Evolutionary conservation across 2,113 vertebrate species (phyloP).

Genomic region (Elephantulus edwardii): DNA sequence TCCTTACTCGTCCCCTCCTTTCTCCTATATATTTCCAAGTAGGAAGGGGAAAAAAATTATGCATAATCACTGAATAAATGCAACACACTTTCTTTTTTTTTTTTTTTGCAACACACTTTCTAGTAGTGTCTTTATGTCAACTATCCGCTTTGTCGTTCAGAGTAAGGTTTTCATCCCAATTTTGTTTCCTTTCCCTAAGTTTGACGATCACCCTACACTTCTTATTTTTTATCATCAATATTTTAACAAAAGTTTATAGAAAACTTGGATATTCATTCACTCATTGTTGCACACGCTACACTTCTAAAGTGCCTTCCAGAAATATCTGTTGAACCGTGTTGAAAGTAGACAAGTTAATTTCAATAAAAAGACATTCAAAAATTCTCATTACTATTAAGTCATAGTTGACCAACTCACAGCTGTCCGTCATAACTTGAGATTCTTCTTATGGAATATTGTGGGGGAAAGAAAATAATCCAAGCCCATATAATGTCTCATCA

Average conservation of each 20-base stretch:
- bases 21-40: neutral
- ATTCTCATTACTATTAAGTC: too few relatives aligned
- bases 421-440: conserved; percentile 19
- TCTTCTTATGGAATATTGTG: neutral
- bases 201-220: neutral
- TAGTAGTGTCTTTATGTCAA: neutral
- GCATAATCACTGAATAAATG: neutral
- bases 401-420: too few relatives aligned
- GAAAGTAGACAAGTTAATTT: neutral
- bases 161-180: neutral
- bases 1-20: neutral
- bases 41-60: neutral
- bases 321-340: neutral
- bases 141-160: neutral
- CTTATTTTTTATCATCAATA: too few relatives aligned
- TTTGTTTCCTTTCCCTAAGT: neutral
- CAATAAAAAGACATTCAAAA: too few relatives aligned
- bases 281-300: too few relatives aligned
- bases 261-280: too few relatives aligned
- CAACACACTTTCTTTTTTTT: neutral
- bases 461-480: neutral
- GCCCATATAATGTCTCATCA: neutral
- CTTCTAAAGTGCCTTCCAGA: neutral
- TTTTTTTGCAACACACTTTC: too few relatives aligned
- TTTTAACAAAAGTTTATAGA: too few relatives aligned